Evolutionary conservation across 1,140 invertebrate genomes (phyloP).

Genomic region (Onthophagus taurus): DNA sequence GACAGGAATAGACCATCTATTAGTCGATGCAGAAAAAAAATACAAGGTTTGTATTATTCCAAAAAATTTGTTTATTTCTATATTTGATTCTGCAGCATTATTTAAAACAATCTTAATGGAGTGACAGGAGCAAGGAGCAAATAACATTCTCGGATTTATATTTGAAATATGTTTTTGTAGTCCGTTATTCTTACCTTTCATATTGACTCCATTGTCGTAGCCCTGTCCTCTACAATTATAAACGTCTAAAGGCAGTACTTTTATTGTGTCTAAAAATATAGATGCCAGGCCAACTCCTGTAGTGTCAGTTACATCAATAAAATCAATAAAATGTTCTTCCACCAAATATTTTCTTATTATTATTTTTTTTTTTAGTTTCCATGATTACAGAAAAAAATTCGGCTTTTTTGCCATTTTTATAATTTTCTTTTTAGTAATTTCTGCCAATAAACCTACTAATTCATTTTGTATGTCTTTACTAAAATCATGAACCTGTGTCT

Average conservation of each 20-base stretch:
- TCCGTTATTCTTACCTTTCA: conserved; percentile 29
- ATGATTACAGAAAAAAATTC: conserved; percentile 10
- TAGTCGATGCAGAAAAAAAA: conserved; percentile 17
- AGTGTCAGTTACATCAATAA: conserved; percentile 13
- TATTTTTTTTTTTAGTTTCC: conserved; percentile 11
- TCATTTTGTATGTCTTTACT: not conserved
- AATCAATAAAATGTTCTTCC: conserved; percentile 21
- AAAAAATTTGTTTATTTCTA: conserved; percentile 16
- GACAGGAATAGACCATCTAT: conserved; percentile 12
- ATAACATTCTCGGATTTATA: conserved; percentile 19
- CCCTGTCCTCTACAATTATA: conserved; percentile 28
- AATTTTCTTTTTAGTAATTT: not conserved
- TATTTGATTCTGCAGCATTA: conserved; percentile 17
- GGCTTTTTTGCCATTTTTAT: conserved; percentile 2
- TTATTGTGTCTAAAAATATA: conserved; percentile 1
- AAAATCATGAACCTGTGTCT: not conserved
- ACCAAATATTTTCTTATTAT: conserved; percentile 9
- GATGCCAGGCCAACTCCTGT: conserved; percentile 10
- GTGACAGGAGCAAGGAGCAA: conserved; percentile 23
- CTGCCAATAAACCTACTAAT: conserved; percentile 1
- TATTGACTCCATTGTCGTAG: conserved; percentile 35
- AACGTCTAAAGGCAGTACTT: conserved; percentile 9
- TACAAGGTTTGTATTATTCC: conserved; percentile 18
- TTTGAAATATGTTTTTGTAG: conserved; percentile 20
- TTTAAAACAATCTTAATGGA: conserved; percentile 23